phyloP scores from a whole-genome alignment of 1,140 invertebrate genomes.

The Drosophila rufa region DNA sequence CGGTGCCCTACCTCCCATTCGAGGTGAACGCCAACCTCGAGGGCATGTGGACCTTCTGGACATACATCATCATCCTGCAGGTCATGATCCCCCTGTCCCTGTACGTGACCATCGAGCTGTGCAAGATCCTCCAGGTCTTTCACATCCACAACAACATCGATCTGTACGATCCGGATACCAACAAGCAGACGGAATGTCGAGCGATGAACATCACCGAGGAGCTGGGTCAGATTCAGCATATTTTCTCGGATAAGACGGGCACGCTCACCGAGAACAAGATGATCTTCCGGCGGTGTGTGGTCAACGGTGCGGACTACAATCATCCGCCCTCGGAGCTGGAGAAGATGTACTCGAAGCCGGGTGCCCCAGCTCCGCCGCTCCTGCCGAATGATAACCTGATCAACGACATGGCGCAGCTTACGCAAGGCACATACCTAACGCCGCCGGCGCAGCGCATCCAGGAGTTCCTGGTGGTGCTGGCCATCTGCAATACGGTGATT shows the following conservation, averaged over 20 bases:
- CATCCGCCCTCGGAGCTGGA: conserved; percentile 89
- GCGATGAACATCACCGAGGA: conserved; percentile 99
- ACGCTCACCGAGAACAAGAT: conserved; percentile 99
- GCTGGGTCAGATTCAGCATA: conserved; percentile 97
- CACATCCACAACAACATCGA: conserved; percentile 96
- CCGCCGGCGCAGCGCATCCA: conserved; percentile 87
- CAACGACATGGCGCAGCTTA: conserved; percentile 87
- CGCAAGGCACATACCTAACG: conserved; percentile 69
- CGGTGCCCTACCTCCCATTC: conserved; percentile 88
- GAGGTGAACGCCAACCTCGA: conserved; percentile 88
- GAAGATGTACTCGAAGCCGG: conserved; percentile 85
- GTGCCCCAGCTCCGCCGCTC: conserved; percentile 87
- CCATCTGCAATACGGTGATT: conserved; percentile 98
- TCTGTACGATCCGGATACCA: conserved; percentile 92
- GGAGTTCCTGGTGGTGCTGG: conserved; percentile 96
- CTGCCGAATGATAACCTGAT: conserved; percentile 89
- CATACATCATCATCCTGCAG: conserved; percentile 97
- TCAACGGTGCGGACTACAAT: conserved; percentile 95
- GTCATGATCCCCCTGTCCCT: conserved; percentile 98
- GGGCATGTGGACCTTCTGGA: conserved; percentile 96
- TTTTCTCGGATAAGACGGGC: conserved; percentile 99
- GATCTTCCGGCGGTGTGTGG: conserved; percentile 96
- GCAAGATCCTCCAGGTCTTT: conserved; percentile 98
- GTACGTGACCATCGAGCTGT: conserved; percentile 98
- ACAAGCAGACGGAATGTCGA: conserved; percentile 96